Conservation (phyloP, 1,140 invertebrate species). For the Chionoecetes opilio region DNA sequence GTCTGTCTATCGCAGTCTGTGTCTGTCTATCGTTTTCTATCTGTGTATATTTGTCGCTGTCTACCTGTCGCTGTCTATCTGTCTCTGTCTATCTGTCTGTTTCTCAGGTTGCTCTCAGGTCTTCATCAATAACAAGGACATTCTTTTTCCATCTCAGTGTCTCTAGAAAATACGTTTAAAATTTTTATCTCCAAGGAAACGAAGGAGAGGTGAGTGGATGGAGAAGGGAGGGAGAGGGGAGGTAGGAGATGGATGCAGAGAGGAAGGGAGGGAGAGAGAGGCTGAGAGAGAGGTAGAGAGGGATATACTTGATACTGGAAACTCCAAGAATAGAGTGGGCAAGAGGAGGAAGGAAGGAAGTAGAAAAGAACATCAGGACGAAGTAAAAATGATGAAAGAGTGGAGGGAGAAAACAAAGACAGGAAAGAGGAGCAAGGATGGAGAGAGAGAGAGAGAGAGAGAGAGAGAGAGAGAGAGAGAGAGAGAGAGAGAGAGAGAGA, state of each 20-base stretch:
- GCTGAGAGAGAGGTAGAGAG: neutral
- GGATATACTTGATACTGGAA: neutral
- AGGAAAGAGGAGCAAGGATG: neutral
- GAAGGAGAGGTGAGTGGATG: neutral
- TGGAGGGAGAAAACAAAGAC: neutral
- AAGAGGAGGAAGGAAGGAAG: neutral
- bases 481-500: no score
- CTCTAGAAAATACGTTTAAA: slow-evolving; percentile 10
- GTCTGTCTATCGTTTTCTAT: neutral
- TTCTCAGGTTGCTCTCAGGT: neutral
- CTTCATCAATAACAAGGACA: slow-evolving; percentile 20
- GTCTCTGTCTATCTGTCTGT: neutral
- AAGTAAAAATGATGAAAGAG: neutral
- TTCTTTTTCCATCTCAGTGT: neutral
- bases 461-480: slow-evolving; percentile 27
- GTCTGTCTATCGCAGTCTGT: neutral
- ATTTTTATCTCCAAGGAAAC: slow-evolving; percentile 9
- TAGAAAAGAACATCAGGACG: neutral
- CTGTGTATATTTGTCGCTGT: neutral
- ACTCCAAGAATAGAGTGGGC: neutral
- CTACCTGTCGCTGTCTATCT: neutral
- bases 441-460: neutral
- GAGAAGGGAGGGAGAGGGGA: neutral
- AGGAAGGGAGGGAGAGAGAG: neutral
- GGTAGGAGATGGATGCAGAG: neutral